Percentiles rank a stretch among this genome's conserved stretches.
phyloP scores from a whole-genome alignment of 1,140 invertebrate species.

The Drusus annulatus region DNA sequence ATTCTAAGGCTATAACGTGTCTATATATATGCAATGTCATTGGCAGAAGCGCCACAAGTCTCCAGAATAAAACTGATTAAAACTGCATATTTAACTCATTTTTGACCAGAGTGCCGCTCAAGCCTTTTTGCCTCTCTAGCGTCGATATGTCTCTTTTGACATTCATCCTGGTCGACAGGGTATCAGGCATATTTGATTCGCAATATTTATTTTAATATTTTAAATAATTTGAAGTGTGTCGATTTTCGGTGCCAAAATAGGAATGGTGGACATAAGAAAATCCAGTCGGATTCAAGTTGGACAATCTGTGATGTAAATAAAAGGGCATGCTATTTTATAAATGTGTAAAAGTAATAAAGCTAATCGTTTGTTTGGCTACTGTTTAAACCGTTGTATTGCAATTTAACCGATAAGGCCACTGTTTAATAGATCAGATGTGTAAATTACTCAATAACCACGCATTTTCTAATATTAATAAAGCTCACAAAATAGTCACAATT shows the following conservation, averaged over 20 bases:
- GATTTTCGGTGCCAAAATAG: conserved; percentile 29
- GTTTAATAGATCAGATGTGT: neutral
- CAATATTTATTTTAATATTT: conserved; percentile 44
- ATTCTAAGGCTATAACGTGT: no score
- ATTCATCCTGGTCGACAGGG: conserved; percentile 44
- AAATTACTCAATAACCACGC: neutral
- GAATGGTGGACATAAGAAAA: conserved; percentile 9
- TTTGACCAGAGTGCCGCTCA: no score
- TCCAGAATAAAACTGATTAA: no score
- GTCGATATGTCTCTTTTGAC: neutral
- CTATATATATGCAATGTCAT: no score
- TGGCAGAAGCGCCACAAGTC: no score
- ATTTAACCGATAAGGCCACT: conserved; percentile 2
- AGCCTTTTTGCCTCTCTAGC: no score
- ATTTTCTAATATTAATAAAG: neutral
- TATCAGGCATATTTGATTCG: conserved; percentile 27
- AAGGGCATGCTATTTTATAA: neutral
- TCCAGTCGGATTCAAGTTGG: conserved; percentile 15
- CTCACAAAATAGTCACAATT: conserved; percentile 8
- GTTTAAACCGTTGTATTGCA: conserved; percentile 21
- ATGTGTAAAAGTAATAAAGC: conserved; percentile 18
- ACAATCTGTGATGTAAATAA: conserved; percentile 40
- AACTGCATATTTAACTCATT: no score
- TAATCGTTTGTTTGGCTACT: conserved; percentile 13
- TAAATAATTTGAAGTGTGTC: no score